Percentiles rank a stretch among this genome's conserved stretches.
phyloP scores from a whole-genome alignment of 2,888 invertebrate genomes.

The Stegana nigrithorax region DNA sequence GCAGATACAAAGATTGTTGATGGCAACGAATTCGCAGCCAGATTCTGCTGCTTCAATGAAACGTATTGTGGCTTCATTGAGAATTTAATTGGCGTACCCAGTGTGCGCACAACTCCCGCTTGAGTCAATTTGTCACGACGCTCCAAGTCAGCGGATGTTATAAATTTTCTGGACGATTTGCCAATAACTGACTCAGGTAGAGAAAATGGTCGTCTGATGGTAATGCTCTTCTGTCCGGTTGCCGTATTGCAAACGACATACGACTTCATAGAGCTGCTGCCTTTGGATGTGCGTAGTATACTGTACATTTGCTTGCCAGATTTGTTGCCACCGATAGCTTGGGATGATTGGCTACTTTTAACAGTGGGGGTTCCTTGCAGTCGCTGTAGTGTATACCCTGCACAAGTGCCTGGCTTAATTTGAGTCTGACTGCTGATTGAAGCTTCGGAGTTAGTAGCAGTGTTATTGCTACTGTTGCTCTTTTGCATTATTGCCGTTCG shows the following conservation, averaged over 20 bases:
- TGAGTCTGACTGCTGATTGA: too few species aligned
- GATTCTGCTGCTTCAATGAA: constrained; percentile 10
- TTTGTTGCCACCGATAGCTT: constrained; percentile 5
- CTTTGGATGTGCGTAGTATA: constrained; percentile 36
- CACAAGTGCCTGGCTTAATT: constrained; percentile 27
- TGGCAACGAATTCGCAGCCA: too few species aligned
- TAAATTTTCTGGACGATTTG: constrained; percentile 27
- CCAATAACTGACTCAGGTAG: constrained; percentile 19
- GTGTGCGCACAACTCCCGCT: background rate
- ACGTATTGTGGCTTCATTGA: constrained; percentile 15
- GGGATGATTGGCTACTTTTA: background rate
- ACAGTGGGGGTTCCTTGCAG: constrained; percentile 31
- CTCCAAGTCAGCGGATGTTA: background rate
- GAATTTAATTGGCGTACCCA: background rate
- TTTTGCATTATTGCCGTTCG: constrained; percentile 29
- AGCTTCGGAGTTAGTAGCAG: constrained; percentile 13
- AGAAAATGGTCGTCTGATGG: constrained; percentile 32
- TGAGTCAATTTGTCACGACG: background rate
- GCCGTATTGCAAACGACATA: constrained; percentile 45
- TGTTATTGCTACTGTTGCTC: constrained; percentile 23
- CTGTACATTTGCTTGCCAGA: constrained; percentile 32
- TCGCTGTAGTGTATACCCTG: constrained; percentile 28
- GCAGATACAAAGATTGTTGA: constrained; percentile 16
- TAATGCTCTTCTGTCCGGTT: constrained; percentile 38
- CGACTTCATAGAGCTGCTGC: constrained; percentile 34